Evolutionary conservation across 2,113 vertebrate genomes (phyloP), one percentile per base, ranked within the genome.

Genomic region (Gorsachius goisagi): DNA sequence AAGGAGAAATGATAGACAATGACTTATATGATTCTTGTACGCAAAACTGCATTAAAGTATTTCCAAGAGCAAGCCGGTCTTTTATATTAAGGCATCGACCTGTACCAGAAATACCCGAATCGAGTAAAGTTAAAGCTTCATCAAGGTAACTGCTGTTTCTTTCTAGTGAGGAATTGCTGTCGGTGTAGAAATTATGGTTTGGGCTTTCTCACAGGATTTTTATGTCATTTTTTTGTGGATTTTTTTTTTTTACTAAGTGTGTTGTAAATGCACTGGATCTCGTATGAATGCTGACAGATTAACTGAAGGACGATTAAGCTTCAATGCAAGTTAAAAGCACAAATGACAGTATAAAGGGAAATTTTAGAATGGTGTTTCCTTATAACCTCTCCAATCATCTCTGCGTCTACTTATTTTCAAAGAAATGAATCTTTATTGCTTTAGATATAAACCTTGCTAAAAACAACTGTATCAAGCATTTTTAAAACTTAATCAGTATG

Each of bases 1-100:
- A 96, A 89, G 98, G 98, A 37, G 97, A 98, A 88, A 99, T 99
- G 99, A 97, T 99, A 88, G 98, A 98, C 14, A 99, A 99, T 93
- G 98, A 98, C 47, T 98, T 99, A 69, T 99, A 99, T 39, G 96
- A 90, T 64, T 96, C 97, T 47, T 95, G 18, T 7, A 71, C 28
- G 0, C 79, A 90, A 6, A 95, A 76, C 63, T 76, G 85, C 37
- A 52, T 82, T 50, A 95, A 97, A 66, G 86, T 73, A 55, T 95
- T 96, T 88, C 63, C 95, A 15, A 94, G 87, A 79, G 41, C 66
- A 78, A 98, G 96, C 23, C 97, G 98, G 6, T 99, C 99, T 85
- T 99, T 98, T 83, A 96, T 98, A 37, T 97, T 99, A 85, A 98
- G 99, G 56, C 99, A 99, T 94, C 98, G 99, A 16, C 99, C 99